phyloP scores from a whole-genome alignment of 2,797 vertebrate species.

The Thripadectes ignobilis region DNA sequence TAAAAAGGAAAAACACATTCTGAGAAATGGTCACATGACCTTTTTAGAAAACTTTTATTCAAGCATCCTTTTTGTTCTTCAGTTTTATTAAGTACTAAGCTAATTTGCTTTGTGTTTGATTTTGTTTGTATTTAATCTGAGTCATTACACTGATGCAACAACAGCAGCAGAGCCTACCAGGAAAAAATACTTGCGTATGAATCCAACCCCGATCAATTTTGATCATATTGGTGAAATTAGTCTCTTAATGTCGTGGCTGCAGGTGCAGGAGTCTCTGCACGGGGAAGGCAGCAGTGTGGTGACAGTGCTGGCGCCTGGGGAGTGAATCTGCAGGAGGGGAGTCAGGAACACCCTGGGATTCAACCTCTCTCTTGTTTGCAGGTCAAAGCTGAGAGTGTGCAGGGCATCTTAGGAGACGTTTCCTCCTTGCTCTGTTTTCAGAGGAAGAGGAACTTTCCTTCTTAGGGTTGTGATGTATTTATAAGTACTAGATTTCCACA shows the following conservation, averaged over 20 bases:
- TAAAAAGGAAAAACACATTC: background rate
- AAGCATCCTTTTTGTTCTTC: background rate
- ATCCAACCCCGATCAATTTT: background rate
- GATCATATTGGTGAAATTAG: background rate
- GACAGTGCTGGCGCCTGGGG: fast-evolving
- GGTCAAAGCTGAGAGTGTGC: background rate
- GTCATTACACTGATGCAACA: background rate
- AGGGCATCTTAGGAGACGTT: background rate
- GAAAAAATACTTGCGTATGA: background rate
- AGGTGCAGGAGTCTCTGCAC: background rate
- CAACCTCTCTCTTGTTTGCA: background rate
- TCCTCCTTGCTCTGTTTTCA: background rate
- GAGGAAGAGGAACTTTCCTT: background rate
- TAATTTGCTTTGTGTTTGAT: background rate
- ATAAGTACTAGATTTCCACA: background rate
- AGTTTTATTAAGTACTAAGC: background rate
- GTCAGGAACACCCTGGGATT: fast-evolving
- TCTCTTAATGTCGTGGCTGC: background rate
- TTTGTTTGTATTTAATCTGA: background rate
- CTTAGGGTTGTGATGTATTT: background rate
- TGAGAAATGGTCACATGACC: background rate
- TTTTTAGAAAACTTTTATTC: no score
- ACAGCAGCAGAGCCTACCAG: background rate
- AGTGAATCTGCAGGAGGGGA: background rate
- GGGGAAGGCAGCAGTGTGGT: background rate